Conservation (phyloP, 1,140 invertebrate genomes). For the Hycleus phaleratus region DNA sequence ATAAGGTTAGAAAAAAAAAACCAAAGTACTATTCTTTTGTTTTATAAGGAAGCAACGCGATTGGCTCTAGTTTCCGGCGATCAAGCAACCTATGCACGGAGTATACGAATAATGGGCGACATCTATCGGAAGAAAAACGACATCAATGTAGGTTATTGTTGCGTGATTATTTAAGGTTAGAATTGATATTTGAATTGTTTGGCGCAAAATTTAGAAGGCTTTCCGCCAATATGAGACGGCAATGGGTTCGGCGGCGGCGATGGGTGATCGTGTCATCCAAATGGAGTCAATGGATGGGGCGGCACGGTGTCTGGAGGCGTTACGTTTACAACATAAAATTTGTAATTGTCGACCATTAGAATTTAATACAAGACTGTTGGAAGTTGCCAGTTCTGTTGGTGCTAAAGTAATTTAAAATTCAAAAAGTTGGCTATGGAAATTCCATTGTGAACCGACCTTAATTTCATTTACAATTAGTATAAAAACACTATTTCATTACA, state of each 20-base stretch:
- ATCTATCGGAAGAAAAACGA: conserved; percentile 75
- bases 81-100: conserved; percentile 71
- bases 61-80: conserved; percentile 72
- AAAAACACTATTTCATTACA: too few species aligned
- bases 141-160: conserved; percentile 50
- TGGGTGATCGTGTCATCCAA: conserved; percentile 71
- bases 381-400: conserved; percentile 71
- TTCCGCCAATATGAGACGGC: conserved; percentile 74
- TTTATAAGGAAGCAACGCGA: conserved; percentile 63
- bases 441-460: too few species aligned
- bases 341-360: conserved; percentile 76
- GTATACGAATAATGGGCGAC: conserved; percentile 72
- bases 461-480: too few species aligned
- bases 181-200: not conserved
- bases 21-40: not conserved
- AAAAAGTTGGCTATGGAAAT: not conserved
- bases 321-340: conserved; percentile 70
- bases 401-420: conserved; percentile 53
- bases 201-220: conserved; percentile 47
- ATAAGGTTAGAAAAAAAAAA: not conserved
- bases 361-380: conserved; percentile 71
- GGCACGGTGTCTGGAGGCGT: conserved; percentile 66
- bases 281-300: conserved; percentile 84
- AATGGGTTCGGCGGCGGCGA: conserved; percentile 68
- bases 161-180: too few species aligned